Percentiles rank a stretch among this genome's conserved stretches.
Conservation (phyloP, 2,113 vertebrate species). For the Turdus rufiventris region DNA sequence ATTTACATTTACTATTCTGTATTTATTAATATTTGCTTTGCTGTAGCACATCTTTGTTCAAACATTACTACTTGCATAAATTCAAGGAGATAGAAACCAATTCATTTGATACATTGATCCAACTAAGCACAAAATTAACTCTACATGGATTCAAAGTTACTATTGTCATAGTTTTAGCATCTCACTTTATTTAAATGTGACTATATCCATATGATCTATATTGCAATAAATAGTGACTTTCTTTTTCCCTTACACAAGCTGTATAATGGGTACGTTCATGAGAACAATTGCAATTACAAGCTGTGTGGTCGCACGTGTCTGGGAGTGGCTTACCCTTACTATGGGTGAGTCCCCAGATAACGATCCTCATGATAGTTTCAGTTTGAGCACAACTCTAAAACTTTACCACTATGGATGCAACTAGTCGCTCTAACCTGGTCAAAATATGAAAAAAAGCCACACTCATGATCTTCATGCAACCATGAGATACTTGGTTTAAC, state of each 20-base stretch:
- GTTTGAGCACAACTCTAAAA: neutral
- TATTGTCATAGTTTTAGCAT: neutral
- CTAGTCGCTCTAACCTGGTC: neutral
- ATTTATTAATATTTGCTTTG: neutral
- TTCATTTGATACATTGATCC: neutral
- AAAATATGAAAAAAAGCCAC: neutral
- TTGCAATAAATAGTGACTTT: neutral
- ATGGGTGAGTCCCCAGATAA: neutral
- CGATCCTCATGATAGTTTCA: neutral
- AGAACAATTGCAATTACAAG: neutral
- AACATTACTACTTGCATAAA: neutral
- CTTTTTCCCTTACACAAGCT: neutral
- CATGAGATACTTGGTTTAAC: neutral
- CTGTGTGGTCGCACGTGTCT: neutral
- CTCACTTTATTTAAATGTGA: neutral
- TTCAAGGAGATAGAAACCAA: neutral
- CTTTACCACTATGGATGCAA: neutral
- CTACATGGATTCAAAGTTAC: neutral
- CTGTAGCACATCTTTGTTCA: neutral
- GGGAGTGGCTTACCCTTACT: neutral
- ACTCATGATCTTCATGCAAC: accelerated
- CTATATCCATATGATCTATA: neutral
- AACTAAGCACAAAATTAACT: neutral
- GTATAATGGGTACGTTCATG: neutral
- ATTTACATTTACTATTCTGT: neutral